These are phyloP conservation scores for Pyxicephalus adspersus DNA, from an alignment of 2,113 vertebrate species.

Conservation along the genomic window DNA sequence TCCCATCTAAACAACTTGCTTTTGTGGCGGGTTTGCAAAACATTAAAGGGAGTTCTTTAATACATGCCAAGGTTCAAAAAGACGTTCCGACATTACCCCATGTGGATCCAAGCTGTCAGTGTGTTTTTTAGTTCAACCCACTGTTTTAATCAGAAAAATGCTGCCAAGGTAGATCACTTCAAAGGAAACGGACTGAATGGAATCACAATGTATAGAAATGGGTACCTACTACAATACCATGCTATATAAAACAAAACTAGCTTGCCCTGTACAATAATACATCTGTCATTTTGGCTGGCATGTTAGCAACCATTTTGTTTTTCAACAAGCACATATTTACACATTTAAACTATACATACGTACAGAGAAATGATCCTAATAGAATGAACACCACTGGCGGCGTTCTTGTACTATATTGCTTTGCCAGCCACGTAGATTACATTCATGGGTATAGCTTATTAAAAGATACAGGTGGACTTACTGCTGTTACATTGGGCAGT, in stretches of 20 bases:
- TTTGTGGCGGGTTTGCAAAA: constrained; percentile 68
- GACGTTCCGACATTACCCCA: constrained; percentile 59
- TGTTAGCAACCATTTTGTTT: too few relatives aligned
- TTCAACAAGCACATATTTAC: too few relatives aligned
- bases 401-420: too few relatives aligned
- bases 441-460: too few relatives aligned
- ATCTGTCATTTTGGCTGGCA: neutral
- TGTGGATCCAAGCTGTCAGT: constrained; percentile 23
- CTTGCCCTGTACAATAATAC: neutral
- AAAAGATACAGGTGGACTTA: too few relatives aligned
- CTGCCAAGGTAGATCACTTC: constrained; percentile 36
- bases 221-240: constrained; percentile 6
- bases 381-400: too few relatives aligned
- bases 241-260: neutral
- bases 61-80: constrained; percentile 65
- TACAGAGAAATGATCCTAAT: too few relatives aligned
- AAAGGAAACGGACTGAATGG: constrained; percentile 14
- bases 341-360: too few relatives aligned
- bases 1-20: constrained; percentile 64
- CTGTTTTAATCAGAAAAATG: constrained; percentile 32
- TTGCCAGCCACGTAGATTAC: too few relatives aligned
- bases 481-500: too few relatives aligned
- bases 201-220: neutral
- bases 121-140: constrained; percentile 21
- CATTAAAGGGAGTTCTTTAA: constrained; percentile 60